Evolutionary conservation across 2,888 invertebrate species (phyloP).

Genomic region (Ypsolopha sequella): DNA sequence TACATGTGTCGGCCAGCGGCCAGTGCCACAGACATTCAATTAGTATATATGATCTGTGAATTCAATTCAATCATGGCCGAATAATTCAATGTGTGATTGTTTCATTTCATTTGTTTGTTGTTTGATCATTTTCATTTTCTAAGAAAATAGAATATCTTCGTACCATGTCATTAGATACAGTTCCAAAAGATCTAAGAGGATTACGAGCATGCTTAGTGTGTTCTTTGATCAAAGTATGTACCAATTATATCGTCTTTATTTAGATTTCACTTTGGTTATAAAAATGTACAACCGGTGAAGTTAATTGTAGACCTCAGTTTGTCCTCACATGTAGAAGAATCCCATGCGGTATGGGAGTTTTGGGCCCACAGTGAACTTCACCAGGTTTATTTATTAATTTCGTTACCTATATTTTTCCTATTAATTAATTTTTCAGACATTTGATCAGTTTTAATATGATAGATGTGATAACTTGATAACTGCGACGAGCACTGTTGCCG

Average conservation of each 20-base stretch:
- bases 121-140: neutral
- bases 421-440: slow-evolving; percentile 75
- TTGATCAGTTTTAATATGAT: slow-evolving; percentile 97
- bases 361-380: no score
- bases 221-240: slow-evolving; percentile 89
- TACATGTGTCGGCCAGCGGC: no score
- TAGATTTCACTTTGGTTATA: neutral
- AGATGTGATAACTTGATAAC: slow-evolving; percentile 99
- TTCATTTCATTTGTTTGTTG: no score
- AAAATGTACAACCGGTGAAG: neutral
- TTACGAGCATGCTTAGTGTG: slow-evolving; percentile 90
- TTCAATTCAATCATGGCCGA: no score
- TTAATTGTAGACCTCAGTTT: no score
- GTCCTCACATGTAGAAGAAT: no score
- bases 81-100: no score
- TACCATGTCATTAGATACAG: slow-evolving; percentile 76
- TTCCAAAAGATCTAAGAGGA: slow-evolving; percentile 88
- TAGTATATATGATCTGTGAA: no score
- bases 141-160: neutral
- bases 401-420: neutral
- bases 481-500: slow-evolving; percentile 98
- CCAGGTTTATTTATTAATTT: neutral
- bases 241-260: slow-evolving; percentile 5
- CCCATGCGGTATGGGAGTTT: no score
- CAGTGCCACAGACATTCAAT: no score